Conservation (phyloP, 2,113 vertebrate species). For the Istiophorus platypterus region DNA sequence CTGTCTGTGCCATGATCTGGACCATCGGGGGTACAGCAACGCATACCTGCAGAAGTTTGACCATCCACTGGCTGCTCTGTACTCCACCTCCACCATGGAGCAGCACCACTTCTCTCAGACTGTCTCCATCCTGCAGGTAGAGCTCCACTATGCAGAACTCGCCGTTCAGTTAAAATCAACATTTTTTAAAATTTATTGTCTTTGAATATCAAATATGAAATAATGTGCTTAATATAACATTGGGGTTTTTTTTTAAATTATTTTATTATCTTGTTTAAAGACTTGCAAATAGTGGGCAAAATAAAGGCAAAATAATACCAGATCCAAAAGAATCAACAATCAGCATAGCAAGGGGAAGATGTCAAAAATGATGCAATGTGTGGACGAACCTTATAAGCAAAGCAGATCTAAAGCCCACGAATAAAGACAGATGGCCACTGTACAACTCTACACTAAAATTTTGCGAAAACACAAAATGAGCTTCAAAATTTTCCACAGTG, state of each 20-base stretch:
- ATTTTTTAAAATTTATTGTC: neutral
- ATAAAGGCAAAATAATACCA: neutral
- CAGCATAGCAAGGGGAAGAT: neutral
- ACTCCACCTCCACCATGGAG: conserved; percentile 99
- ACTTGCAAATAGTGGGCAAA: neutral
- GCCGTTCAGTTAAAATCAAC: neutral
- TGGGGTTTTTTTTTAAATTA: no score
- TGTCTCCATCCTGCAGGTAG: conserved; percentile 98
- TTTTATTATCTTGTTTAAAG: neutral
- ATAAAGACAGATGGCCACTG: neutral
- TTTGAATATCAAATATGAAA: neutral
- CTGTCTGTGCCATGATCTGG: conserved; percentile 97
- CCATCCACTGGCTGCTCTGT: conserved; percentile 95
- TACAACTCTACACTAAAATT: neutral
- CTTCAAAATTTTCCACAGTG: neutral
- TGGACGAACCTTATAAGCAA: conserved; percentile 7
- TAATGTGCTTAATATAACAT: neutral
- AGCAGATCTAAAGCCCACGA: neutral
- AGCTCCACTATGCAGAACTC: conserved; percentile 63
- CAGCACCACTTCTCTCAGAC: conserved; percentile 99
- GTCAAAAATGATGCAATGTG: neutral
- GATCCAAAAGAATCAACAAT: neutral
- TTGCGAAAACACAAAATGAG: neutral
- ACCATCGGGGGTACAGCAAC: conserved; percentile 98
- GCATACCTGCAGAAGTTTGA: conserved; percentile 99